Conservation (phyloP, 1,140 invertebrate genomes). For the Brevipalpus yothersi region DNA sequence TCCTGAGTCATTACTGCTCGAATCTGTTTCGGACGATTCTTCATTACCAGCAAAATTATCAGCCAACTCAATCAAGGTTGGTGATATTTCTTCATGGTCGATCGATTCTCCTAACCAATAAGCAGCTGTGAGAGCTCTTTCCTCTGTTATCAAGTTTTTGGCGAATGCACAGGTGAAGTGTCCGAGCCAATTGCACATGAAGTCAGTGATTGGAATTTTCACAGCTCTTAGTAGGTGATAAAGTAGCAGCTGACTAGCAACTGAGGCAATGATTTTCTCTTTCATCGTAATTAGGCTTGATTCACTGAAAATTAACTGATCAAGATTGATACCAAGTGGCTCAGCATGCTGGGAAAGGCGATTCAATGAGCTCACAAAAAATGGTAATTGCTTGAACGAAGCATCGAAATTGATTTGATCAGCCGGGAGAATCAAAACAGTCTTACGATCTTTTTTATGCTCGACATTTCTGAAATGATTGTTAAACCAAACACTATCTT, state of each 20-base stretch:
- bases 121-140: neutral
- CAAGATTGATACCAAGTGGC: neutral
- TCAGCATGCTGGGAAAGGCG: neutral
- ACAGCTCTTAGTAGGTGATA: neutral
- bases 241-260: neutral
- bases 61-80: slow-evolving; percentile 55
- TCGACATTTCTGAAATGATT: neutral
- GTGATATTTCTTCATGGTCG: slow-evolving; percentile 24
- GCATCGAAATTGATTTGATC: neutral
- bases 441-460: neutral
- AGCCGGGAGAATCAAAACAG: neutral
- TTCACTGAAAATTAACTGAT: neutral
- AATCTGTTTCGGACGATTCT: neutral
- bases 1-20: neutral
- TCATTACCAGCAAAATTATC: neutral
- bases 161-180: neutral
- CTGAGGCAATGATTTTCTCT: neutral
- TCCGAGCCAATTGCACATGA: neutral
- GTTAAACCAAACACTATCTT: neutral
- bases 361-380: neutral
- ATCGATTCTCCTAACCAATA: neutral
- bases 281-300: neutral
- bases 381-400: neutral
- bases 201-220: neutral
- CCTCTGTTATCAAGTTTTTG: neutral